phyloP scores from a whole-genome alignment of 2,113 vertebrate genomes.

The Nesogale talazaci region DNA sequence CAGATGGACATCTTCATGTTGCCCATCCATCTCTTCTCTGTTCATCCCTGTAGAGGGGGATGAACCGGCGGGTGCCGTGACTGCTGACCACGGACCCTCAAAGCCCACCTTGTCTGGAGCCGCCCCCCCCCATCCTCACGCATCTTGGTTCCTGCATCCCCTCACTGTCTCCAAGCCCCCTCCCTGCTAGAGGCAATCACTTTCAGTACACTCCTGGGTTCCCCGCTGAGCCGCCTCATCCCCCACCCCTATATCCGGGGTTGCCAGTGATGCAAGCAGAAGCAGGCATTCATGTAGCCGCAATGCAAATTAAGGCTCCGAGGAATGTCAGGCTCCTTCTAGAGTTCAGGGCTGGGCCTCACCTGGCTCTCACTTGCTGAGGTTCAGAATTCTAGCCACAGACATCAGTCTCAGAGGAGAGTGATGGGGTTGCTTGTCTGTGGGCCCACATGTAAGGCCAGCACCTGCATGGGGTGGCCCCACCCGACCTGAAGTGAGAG shows the following conservation, averaged over 20 bases:
- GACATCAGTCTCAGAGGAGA: not conserved
- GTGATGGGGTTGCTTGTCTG: not conserved
- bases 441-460: not conserved
- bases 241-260: no score
- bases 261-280: not conserved
- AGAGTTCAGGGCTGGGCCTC: not conserved
- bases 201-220: no score
- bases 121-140: no score
- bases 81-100: no score
- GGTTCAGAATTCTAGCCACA: not conserved
- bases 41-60: no score
- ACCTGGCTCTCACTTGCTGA: not conserved
- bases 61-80: no score
- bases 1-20: no score
- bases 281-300: not conserved
- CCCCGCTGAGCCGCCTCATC: not conserved
- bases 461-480: not conserved
- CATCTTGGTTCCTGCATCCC: no score
- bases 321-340: not conserved
- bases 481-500: not conserved
- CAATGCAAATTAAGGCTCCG: accelerated
- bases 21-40: no score
- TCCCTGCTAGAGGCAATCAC: not conserved
- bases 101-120: no score
- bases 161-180: no score